phyloP scores from a whole-genome alignment of 2,113 vertebrate species.

The Anser cygnoides region DNA sequence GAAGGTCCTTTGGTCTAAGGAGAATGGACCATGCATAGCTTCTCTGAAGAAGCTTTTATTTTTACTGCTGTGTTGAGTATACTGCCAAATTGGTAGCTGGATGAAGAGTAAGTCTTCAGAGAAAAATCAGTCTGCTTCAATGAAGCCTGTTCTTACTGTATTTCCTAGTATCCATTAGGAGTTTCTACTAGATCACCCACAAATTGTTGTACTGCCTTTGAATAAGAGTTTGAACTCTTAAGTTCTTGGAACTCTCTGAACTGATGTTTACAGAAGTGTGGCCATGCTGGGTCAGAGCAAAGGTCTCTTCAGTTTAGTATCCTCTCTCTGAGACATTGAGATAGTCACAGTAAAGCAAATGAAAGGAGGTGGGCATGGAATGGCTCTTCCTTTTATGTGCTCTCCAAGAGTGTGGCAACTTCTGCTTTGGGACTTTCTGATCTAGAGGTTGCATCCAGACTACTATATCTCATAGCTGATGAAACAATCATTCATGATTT shows the following conservation, averaged over 20 bases:
- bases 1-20: background rate
- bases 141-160: background rate
- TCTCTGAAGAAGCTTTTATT: background rate
- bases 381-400: background rate
- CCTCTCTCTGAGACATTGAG: background rate
- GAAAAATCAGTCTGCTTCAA: background rate
- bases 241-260: background rate
- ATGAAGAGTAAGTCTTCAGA: background rate
- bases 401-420: background rate
- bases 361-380: background rate
- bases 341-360: background rate
- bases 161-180: background rate
- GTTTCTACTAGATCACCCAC: background rate
- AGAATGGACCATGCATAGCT: fast-evolving
- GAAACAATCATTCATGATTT: background rate
- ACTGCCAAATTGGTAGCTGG: background rate
- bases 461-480: background rate
- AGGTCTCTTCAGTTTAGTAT: background rate
- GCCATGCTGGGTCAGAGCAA: background rate
- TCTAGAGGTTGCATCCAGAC: background rate
- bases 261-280: background rate
- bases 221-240: background rate
- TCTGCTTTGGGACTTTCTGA: background rate
- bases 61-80: background rate
- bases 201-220: background rate